Percentiles rank a stretch among this genome's conserved stretches.
Evolutionary conservation across 2,113 vertebrate species (phyloP).

Genomic region (Rhea americana): DNA sequence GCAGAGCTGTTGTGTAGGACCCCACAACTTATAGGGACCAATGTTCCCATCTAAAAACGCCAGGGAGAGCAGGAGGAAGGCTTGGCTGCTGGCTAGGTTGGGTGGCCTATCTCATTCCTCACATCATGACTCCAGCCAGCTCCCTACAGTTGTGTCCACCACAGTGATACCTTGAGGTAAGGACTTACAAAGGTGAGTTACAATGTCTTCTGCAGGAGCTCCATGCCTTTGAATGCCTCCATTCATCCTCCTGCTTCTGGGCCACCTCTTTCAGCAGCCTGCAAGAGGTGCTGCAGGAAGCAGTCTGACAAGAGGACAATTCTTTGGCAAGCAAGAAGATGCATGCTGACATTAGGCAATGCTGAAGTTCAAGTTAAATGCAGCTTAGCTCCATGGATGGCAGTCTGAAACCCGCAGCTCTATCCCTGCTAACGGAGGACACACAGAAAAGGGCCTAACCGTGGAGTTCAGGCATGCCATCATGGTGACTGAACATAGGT

Average conservation of each 20-base stretch:
- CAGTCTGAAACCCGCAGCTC: background rate
- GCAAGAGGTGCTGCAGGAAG: background rate
- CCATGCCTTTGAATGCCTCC: background rate
- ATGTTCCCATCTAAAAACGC: background rate
- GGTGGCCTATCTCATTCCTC: background rate
- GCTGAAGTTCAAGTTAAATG: background rate
- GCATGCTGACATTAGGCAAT: background rate
- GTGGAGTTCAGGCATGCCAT: background rate
- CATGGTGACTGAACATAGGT: background rate
- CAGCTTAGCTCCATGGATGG: background rate
- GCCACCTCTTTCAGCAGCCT: background rate
- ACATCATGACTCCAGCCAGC: background rate
- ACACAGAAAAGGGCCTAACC: rapidly evolving
- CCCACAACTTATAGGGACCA: background rate
- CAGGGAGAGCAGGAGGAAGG: background rate
- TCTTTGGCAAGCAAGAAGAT: background rate
- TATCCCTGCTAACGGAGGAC: background rate
- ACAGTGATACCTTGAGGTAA: background rate
- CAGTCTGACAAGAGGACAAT: background rate
- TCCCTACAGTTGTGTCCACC: background rate
- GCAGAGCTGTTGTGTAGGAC: background rate
- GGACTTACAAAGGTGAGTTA: background rate
- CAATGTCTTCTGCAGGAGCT: background rate
- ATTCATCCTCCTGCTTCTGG: background rate
- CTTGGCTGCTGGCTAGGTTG: background rate